Conservation (phyloP, 1,140 invertebrate species). For the Grapholita molesta region DNA sequence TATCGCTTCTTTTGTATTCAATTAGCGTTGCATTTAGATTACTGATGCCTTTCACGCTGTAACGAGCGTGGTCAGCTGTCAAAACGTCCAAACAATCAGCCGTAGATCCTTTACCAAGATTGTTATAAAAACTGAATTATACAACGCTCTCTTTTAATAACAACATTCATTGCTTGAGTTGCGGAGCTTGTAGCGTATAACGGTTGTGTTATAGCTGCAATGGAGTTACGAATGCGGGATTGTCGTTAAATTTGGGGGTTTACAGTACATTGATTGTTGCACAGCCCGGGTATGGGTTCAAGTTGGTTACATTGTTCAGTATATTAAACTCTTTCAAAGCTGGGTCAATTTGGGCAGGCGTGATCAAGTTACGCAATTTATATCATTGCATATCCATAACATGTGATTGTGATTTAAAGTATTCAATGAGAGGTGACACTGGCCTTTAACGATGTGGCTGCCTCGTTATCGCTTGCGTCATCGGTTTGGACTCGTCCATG, state of each 20-base stretch:
- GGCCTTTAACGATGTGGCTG: constrained; percentile 16
- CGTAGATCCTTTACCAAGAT: constrained; percentile 29
- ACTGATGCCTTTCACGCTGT: constrained; percentile 74
- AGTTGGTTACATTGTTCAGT: constrained; percentile 64
- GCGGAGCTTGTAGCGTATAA: not conserved
- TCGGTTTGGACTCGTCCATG: not conserved
- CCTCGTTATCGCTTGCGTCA: constrained; percentile 7
- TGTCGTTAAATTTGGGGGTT: constrained; percentile 23
- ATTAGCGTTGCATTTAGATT: constrained; percentile 75
- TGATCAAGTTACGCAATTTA: constrained; percentile 65
- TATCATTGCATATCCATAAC: constrained; percentile 37
- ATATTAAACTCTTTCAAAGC: constrained; percentile 71
- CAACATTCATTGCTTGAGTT: not conserved
- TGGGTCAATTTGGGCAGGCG: constrained; percentile 60
- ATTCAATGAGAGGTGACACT: constrained; percentile 45
- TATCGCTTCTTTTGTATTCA: constrained; percentile 76
- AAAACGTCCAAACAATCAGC: constrained; percentile 76
- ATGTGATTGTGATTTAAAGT: constrained; percentile 44
- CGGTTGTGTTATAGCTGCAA: constrained; percentile 27
- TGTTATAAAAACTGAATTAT: not conserved
- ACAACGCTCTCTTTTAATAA: not conserved
- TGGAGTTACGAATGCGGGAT: not conserved
- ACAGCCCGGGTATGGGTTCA: constrained; percentile 30
- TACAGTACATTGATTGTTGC: constrained; percentile 28
- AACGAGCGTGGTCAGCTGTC: constrained; percentile 76